Conservation (phyloP, 2,113 vertebrate genomes). For the Odobenus rosmarus region DNA sequence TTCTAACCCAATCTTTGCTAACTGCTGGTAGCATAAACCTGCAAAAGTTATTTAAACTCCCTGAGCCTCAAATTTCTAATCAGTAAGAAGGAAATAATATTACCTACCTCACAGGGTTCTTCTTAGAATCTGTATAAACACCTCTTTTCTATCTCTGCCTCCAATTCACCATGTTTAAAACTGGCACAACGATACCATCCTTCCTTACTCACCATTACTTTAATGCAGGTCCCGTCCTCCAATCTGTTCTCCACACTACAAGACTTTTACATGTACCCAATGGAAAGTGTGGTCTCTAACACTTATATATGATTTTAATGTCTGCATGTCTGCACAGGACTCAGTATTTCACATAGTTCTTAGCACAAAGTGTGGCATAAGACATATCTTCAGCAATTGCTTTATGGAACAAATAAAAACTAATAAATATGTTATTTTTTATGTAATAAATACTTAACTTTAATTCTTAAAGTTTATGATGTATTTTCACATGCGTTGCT, state of each 20-base stretch:
- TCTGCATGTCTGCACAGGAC: not conserved
- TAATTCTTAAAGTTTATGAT: not conserved
- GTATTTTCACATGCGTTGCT: not conserved
- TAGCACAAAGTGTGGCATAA: not conserved
- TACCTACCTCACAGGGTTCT: not conserved
- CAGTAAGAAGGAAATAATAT: conserved; percentile 20
- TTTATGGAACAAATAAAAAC: conserved; percentile 26
- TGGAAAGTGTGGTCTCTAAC: not conserved
- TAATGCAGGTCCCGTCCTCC: not conserved
- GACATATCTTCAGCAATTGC: not conserved
- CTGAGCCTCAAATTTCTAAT: conserved; percentile 8
- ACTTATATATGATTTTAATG: not conserved
- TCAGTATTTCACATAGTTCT: conserved; percentile 2
- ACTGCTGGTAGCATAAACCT: not conserved
- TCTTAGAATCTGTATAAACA: not conserved
- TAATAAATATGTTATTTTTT: not conserved
- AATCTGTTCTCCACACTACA: not conserved
- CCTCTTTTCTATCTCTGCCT: conserved; percentile 15
- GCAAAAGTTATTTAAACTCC: not conserved
- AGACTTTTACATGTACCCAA: not conserved
- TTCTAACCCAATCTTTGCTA: not conserved
- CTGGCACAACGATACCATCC: not conserved
- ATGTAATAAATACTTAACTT: not conserved
- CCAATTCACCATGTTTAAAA: conserved; percentile 19
- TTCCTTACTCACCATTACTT: conserved; percentile 17